Conservation (phyloP, 1,140 invertebrate species). For the Fopius arisanus region DNA sequence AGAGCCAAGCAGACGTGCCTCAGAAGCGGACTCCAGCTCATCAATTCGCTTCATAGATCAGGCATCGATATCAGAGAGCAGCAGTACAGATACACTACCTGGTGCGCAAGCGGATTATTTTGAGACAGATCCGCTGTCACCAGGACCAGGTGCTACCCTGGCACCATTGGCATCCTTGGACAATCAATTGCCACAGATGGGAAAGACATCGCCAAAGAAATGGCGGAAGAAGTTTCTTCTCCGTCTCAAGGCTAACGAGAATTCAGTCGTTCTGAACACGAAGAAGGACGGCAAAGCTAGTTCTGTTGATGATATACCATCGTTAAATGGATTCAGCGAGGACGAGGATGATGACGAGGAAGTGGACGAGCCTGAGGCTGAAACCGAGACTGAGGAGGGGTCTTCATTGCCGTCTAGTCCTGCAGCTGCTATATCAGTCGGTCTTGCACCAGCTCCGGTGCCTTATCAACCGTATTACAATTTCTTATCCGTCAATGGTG, state of each 20-base stretch:
- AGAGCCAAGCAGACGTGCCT: slow-evolving; percentile 36
- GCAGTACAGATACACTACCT: slow-evolving; percentile 58
- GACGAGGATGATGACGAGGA: slow-evolving; percentile 39
- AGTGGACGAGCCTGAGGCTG: slow-evolving; percentile 38
- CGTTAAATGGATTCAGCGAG: slow-evolving; percentile 50
- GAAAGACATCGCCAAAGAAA: neutral
- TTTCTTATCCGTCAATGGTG: slow-evolving; percentile 56
- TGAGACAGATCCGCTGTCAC: slow-evolving; percentile 54
- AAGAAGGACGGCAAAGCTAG: slow-evolving; percentile 7
- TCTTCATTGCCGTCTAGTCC: slow-evolving; percentile 57
- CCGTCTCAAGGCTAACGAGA: neutral
- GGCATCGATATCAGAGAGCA: slow-evolving; percentile 49
- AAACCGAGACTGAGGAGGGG: slow-evolving; percentile 54
- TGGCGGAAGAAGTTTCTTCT: slow-evolving; percentile 2
- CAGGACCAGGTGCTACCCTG: slow-evolving; percentile 44
- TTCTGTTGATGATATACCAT: slow-evolving; percentile 42
- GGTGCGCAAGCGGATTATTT: slow-evolving; percentile 57
- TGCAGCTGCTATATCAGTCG: slow-evolving; percentile 47
- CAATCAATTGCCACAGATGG: slow-evolving; percentile 22
- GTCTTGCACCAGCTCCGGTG: slow-evolving; percentile 26
- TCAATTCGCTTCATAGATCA: slow-evolving; percentile 61
- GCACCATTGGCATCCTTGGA: slow-evolving; percentile 42
- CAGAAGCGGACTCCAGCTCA: slow-evolving; percentile 55
- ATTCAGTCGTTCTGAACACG: neutral
- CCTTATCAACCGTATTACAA: slow-evolving; percentile 51